Base-by-base conservation (phyloP, 2,113 vertebrate genomes). In the Tretioscincus oriximinensis region DNA sequence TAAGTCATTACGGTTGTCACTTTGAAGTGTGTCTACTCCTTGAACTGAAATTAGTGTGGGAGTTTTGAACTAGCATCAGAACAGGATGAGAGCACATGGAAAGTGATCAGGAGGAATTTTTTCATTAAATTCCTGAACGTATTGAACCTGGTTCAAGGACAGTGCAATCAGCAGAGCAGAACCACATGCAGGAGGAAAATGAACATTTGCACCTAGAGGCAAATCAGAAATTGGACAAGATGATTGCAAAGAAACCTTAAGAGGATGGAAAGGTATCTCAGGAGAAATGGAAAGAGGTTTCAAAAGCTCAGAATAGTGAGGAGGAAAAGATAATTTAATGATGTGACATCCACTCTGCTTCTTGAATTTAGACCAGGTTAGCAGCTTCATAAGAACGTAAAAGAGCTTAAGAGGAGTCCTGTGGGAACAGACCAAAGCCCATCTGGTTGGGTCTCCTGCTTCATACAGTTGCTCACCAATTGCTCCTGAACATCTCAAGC, bases 71-170 rank as follows among this genome's bases (percentile, higher is more conserved):
- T 78, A 72, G 12, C 54, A 35, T n/a, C 35, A 51, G 58, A 77
- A 71, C 63, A 35, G 71, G 35, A 51, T 11, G 35, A 29, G 68
- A 54, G 45, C 67, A 64, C 47, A 16, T 26, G 31, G 24, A 64
- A 82, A 76, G 41, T 28, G 68, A 82, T 18, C 35, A 76, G 74
- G 35, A 69, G 51, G 35, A 28, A 76, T 45, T 60, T 76, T n/a
- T 77, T 82, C 28, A 82, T 71, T 71, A 51, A 51, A 82, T 61
- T 63, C 81, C 70, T 63, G 20, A 10, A 71, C 26, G 10, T 26
- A 41, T 63, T 76, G 41, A 76, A 76, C 66, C 73, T 49, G 66
- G 65, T 69, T 76, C 45, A 76, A 31, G 73, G 69, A 75, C 11
- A 26, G 20, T 47, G 31, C 66, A 69, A 29, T 69, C 58, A 63